Evolutionary conservation across 2,797 vertebrate species (phyloP).

Genomic region (Alcedo atthis): DNA sequence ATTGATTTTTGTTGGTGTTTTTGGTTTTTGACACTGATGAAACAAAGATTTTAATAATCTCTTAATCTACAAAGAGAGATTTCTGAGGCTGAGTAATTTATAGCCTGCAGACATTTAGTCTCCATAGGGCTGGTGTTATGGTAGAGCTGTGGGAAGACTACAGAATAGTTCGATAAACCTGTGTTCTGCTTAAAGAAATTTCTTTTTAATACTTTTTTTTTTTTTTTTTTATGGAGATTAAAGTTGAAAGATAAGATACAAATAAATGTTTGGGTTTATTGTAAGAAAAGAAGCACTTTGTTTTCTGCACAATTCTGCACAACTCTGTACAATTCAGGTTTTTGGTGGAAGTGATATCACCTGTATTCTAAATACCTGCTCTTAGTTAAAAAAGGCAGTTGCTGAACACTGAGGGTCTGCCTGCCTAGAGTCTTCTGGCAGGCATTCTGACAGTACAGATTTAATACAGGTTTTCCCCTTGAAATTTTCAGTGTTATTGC

Average conservation of each 20-base stretch:
- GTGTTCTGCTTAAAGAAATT: neutral
- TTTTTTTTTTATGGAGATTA: neutral
- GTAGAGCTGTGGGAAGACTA: neutral
- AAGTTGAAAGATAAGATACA: neutral
- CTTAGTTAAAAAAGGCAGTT: neutral
- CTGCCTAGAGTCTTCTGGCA: neutral
- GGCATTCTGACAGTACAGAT: neutral
- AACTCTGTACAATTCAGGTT: no score
- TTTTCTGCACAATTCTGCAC: neutral
- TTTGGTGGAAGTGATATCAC: neutral
- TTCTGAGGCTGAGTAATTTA: neutral
- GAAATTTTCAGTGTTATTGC: neutral
- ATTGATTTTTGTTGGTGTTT: neutral
- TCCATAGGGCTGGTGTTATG: neutral
- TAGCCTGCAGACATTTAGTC: neutral
- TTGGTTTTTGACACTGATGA: neutral
- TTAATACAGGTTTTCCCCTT: neutral
- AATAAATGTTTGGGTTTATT: neutral
- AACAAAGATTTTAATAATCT: neutral
- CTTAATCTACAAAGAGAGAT: neutral
- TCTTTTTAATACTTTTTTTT: neutral
- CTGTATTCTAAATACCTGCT: neutral
- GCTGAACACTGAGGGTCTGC: neutral
- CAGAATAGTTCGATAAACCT: neutral
- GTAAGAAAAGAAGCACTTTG: neutral